Percentiles rank a stretch among this genome's conserved stretches.
These are phyloP conservation scores for Dipodomys spectabilis DNA, from an alignment of 2,113 vertebrate genomes.

Conservation along the genomic window DNA sequence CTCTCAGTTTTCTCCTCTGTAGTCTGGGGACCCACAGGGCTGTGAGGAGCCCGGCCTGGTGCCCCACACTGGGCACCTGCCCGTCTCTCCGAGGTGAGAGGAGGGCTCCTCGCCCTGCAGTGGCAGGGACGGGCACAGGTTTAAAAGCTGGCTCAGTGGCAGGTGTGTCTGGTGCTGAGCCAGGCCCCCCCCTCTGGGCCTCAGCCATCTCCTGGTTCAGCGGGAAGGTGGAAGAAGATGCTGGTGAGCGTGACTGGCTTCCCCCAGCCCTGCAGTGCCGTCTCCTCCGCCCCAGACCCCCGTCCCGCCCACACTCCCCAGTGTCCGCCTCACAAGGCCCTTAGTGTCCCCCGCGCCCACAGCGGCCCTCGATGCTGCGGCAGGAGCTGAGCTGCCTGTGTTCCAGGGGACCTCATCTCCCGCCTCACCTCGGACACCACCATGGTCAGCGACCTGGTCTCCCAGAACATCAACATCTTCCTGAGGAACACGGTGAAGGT, in stretches of 20 bases:
- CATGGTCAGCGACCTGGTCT: slow-evolving; percentile 96
- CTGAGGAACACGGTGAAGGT: slow-evolving; percentile 93
- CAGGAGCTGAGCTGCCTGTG: slow-evolving; percentile 50
- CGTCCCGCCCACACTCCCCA: accelerated
- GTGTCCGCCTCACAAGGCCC: not conserved
- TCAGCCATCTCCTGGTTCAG: not conserved
- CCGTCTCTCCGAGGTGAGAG: not conserved
- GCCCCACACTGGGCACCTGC: too few relatives aligned
- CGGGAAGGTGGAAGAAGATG: not conserved
- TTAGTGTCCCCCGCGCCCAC: not conserved
- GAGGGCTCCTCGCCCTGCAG: not conserved
- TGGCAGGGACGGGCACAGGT: not conserved
- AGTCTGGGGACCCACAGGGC: accelerated
- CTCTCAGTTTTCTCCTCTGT: not conserved
- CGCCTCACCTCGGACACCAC: slow-evolving; percentile 97
- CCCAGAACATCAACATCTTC: slow-evolving; percentile 97
- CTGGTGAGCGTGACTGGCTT: not conserved
- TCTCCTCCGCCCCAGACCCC: too few relatives aligned
- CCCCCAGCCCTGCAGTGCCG: not conserved
- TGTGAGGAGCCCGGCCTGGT: not conserved
- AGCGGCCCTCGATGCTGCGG: not conserved
- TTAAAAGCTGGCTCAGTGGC: not conserved
- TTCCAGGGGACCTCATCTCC: slow-evolving; percentile 95
- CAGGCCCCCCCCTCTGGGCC: not conserved
- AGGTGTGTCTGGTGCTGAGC: accelerated